phyloP scores from a whole-genome alignment of 2,888 invertebrate genomes.

The Linyphia triangularis region DNA sequence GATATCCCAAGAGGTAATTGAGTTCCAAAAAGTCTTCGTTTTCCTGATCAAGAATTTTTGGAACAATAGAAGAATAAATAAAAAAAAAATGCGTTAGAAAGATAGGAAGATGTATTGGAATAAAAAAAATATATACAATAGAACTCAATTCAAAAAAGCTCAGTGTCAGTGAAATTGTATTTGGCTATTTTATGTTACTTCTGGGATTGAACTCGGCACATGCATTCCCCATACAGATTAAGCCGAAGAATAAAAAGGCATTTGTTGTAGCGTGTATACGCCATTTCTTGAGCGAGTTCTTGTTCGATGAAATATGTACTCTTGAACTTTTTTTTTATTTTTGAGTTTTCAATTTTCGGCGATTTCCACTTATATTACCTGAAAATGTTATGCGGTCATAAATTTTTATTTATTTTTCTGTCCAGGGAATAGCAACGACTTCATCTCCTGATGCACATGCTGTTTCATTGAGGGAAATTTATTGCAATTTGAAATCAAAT shows the following conservation, averaged over 20 bases:
- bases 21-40: slow-evolving; percentile 4
- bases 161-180: slow-evolving; percentile 36
- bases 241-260: background rate
- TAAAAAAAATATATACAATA: background rate
- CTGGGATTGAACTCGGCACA: slow-evolving; percentile 6
- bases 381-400: slow-evolving; percentile 17
- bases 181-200: slow-evolving; percentile 41
- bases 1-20: slow-evolving; percentile 28
- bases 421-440: background rate
- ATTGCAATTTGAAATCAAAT: too few species aligned
- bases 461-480: too few species aligned
- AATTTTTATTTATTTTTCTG: slow-evolving; percentile 10
- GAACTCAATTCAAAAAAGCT: slow-evolving; percentile 31
- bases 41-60: background rate
- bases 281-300: background rate
- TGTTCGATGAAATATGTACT: background rate
- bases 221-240: slow-evolving; percentile 17
- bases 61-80: background rate
- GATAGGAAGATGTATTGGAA: background rate
- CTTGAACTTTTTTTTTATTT: background rate
- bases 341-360: slow-evolving; percentile 21
- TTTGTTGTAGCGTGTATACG: background rate
- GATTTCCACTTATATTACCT: slow-evolving; percentile 27
- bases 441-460: too few species aligned
- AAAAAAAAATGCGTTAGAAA: background rate